Percentiles rank a stretch among this genome's conserved stretches.
Conservation (phyloP, 2,888 invertebrate genomes). For the Cheilosia soror region DNA sequence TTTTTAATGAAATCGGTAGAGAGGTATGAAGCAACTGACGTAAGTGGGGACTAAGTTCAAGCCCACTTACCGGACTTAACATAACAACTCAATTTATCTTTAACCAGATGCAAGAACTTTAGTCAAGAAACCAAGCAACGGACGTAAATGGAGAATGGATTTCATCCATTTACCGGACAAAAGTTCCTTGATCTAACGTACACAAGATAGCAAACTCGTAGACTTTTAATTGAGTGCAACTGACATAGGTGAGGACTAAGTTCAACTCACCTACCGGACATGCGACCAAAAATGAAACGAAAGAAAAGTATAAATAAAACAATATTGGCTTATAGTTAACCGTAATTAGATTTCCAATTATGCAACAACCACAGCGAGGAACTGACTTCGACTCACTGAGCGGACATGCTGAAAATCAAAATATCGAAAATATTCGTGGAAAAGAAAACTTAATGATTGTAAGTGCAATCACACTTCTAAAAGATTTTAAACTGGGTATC, state of each 20-base stretch:
- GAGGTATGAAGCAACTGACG: background rate
- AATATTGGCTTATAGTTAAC: background rate
- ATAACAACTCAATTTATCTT: background rate
- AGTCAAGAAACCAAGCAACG: background rate
- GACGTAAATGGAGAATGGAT: background rate
- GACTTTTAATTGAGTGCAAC: background rate
- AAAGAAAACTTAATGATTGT: background rate
- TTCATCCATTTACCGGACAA: conserved; percentile 1
- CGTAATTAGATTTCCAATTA: background rate
- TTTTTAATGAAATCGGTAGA: background rate
- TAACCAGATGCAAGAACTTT: background rate
- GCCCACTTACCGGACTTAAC: conserved; percentile 2
- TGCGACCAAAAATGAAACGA: background rate
- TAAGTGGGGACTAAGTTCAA: background rate
- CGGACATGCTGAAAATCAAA: background rate
- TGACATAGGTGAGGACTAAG: background rate
- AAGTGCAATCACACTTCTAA: background rate
- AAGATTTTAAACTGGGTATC: background rate
- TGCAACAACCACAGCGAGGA: background rate
- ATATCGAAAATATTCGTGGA: background rate
- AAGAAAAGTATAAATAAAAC: background rate
- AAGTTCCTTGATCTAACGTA: background rate
- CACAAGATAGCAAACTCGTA: background rate
- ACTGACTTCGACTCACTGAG: background rate
- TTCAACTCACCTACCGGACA: background rate